Conservation (phyloP, 2,113 vertebrate species). For the Spilogale gracilis region DNA sequence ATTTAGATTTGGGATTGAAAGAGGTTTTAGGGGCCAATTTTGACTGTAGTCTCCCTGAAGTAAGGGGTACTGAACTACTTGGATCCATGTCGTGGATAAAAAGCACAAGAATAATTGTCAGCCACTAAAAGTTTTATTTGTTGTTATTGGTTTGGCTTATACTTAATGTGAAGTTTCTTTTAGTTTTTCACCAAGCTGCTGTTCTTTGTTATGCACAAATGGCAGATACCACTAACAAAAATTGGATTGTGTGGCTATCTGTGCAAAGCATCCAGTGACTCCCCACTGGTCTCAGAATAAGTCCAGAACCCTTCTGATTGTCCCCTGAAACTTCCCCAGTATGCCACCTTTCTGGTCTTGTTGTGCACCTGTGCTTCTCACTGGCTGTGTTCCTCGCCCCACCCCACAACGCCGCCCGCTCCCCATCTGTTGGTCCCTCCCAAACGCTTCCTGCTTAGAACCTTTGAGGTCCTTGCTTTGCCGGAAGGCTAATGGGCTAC, state of each 20-base stretch:
- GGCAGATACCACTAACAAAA: background rate
- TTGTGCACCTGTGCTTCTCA: background rate
- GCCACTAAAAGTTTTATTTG: background rate
- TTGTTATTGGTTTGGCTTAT: background rate
- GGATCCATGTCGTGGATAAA: background rate
- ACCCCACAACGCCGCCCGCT: rapidly evolving
- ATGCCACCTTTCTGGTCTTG: background rate
- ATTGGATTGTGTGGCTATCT: background rate
- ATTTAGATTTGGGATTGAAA: conserved; percentile 3
- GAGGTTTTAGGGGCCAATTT: background rate
- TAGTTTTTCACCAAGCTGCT: background rate
- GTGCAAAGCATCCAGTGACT: background rate
- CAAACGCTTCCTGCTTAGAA: background rate
- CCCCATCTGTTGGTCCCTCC: background rate
- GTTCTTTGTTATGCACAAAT: background rate
- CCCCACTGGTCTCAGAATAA: background rate
- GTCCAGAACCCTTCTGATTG: background rate
- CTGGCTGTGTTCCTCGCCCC: background rate
- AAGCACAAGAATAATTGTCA: background rate
- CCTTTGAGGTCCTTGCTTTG: background rate
- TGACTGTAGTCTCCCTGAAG: background rate
- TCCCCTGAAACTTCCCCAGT: too few relatives aligned
- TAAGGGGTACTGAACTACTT: background rate
- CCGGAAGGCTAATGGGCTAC: background rate
- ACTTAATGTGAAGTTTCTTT: background rate